phyloP scores from a whole-genome alignment of 1,140 invertebrate species.

The Pogonognathellus flavescens region DNA sequence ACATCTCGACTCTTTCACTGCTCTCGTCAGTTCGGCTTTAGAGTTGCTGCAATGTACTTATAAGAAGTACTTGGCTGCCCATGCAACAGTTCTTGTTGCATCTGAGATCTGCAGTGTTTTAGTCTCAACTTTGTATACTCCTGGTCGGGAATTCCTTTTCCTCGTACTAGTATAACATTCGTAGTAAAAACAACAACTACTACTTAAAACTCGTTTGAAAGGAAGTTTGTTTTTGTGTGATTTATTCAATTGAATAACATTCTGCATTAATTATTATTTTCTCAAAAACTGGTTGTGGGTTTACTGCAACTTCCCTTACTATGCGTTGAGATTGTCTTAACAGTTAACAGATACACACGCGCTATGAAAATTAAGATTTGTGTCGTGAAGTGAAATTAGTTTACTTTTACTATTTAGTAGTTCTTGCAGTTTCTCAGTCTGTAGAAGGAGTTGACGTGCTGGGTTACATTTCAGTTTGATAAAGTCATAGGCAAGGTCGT shows the following conservation, averaged over 20 bases:
- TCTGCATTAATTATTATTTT: too few relatives aligned
- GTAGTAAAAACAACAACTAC: too few relatives aligned
- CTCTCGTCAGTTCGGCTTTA: constrained; percentile 37
- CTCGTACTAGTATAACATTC: too few relatives aligned
- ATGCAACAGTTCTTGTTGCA: neutral
- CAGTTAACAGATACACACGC: neutral
- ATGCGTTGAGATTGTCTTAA: too few relatives aligned
- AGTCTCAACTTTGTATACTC: neutral
- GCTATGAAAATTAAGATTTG: constrained; percentile 4
- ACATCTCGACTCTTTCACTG: constrained; percentile 15
- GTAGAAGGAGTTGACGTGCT: neutral
- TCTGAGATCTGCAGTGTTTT: too few relatives aligned
- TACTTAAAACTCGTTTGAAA: constrained; percentile 12
- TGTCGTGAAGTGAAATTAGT: constrained; percentile 19
- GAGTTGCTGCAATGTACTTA: neutral
- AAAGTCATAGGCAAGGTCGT: too few relatives aligned
- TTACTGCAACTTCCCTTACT: too few relatives aligned
- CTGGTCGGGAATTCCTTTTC: neutral
- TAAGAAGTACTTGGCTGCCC: too few relatives aligned
- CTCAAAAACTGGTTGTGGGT: too few relatives aligned
- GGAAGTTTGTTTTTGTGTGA: neutral
- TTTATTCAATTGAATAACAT: too few relatives aligned
- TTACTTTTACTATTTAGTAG: neutral
- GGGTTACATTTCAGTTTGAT: neutral
- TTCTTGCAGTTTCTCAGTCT: too few relatives aligned